Evolutionary conservation across 2,797 vertebrate species (phyloP).

Genomic region (Eremophila alpestris): DNA sequence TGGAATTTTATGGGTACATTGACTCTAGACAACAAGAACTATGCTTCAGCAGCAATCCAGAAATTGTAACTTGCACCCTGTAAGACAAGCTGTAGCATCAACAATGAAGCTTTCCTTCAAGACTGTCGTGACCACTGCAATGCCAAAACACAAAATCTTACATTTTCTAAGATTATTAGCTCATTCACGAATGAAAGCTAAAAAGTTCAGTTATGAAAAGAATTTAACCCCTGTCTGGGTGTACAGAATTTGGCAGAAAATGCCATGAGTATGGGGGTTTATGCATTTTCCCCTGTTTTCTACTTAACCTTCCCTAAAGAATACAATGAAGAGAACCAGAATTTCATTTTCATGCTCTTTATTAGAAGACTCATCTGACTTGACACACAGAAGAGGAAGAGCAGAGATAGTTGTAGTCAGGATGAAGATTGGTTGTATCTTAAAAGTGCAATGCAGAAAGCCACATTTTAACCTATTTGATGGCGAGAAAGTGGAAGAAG

Average conservation of each 20-base stretch:
- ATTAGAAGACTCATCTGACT: not conserved
- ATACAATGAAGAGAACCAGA: not conserved
- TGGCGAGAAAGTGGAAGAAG: not conserved
- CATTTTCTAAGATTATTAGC: not conserved
- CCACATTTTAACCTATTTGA: not conserved
- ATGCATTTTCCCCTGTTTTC: not conserved
- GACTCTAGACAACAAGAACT: not conserved
- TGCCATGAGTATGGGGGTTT: not conserved
- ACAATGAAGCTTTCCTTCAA: not conserved
- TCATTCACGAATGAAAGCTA: not conserved
- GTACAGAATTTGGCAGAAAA: not conserved
- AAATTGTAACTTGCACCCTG: not conserved
- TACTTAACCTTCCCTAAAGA: not conserved
- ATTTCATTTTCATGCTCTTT: not conserved
- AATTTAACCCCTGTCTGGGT: not conserved
- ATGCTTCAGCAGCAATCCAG: not conserved
- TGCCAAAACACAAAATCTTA: not conserved
- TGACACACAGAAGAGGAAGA: not conserved
- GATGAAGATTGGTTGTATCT: not conserved
- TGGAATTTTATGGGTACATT: not conserved
- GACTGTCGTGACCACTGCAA: not conserved
- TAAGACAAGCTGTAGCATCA: not conserved
- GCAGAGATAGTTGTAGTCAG: not conserved
- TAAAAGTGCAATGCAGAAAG: not conserved
- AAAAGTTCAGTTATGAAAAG: not conserved